These are phyloP conservation scores for Eudyptes chrysolophus DNA, from an alignment of 2,113 vertebrate genomes.

Conservation along the genomic window DNA sequence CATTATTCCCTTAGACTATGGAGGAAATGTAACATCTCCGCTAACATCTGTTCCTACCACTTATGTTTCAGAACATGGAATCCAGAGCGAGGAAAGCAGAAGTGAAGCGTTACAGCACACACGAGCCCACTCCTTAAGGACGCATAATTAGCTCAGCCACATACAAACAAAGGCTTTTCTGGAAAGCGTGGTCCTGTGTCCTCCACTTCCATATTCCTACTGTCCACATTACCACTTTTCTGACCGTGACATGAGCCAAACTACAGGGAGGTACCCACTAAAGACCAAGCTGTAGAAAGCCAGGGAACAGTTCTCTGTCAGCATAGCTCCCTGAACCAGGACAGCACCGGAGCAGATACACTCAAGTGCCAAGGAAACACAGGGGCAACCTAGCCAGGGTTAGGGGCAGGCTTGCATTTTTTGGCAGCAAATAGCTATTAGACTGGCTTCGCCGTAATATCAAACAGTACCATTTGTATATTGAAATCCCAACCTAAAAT, in stretches of 20 bases:
- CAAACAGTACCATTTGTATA: fast-evolving
- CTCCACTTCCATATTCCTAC: background rate
- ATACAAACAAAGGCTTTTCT: fast-evolving
- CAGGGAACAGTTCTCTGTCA: background rate
- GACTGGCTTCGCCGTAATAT: background rate
- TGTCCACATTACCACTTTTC: background rate
- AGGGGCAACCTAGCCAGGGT: background rate
- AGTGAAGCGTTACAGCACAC: background rate
- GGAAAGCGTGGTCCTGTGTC: fast-evolving
- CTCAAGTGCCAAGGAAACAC: background rate
- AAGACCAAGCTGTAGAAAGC: background rate
- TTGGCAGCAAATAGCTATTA: background rate
- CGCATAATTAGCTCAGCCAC: background rate
- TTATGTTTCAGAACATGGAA: background rate
- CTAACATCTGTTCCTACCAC: background rate
- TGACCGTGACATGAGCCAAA: background rate
- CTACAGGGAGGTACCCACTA: background rate
- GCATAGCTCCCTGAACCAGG: background rate
- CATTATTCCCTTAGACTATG: background rate
- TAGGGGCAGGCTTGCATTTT: background rate
- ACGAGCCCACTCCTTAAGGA: background rate
- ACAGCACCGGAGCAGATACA: background rate
- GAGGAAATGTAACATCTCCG: background rate
- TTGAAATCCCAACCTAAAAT: background rate
- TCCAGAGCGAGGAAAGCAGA: background rate